phyloP scores from a whole-genome alignment of 2,797 vertebrate species.

The Myotis myotis region DNA sequence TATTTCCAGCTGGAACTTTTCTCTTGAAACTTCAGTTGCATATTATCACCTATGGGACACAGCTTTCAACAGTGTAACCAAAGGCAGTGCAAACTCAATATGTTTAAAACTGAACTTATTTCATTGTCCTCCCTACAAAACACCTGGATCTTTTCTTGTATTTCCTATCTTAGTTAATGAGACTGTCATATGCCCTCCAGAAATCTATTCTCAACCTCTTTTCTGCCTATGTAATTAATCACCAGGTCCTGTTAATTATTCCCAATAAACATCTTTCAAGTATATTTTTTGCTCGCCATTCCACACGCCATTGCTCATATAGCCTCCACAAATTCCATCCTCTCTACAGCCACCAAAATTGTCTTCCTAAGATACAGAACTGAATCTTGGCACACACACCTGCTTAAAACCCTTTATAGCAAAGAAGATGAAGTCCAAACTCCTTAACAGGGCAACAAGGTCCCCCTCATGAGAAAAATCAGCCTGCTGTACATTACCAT shows the following conservation, averaged over 20 bases:
- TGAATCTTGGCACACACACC: neutral
- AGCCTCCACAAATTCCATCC: neutral
- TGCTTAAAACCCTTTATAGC: neutral
- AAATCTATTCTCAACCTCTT: neutral
- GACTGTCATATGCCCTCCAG: neutral
- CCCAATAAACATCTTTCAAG: neutral
- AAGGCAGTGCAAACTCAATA: neutral
- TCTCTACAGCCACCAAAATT: neutral
- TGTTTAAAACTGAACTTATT: conserved; percentile 15
- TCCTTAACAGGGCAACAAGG: neutral
- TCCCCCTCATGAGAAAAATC: neutral
- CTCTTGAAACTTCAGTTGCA: conserved; percentile 34
- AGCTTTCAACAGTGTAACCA: conserved; percentile 1
- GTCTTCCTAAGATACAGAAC: neutral
- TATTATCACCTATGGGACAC: neutral
- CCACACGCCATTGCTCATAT: neutral
- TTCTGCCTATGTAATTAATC: conserved; percentile 1
- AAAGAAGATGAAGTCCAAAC: neutral
- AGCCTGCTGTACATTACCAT: neutral
- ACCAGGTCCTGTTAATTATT: neutral
- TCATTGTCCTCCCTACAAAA: neutral
- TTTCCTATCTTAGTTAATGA: conserved; percentile 26
- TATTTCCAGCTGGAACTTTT: conserved; percentile 24
- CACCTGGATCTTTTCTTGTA: neutral
- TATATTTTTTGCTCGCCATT: neutral